Percentiles rank a stretch among this genome's conserved stretches.
Evolutionary conservation across 2,888 invertebrate species (phyloP).

Genomic region (Drosophila percnosoma): DNA sequence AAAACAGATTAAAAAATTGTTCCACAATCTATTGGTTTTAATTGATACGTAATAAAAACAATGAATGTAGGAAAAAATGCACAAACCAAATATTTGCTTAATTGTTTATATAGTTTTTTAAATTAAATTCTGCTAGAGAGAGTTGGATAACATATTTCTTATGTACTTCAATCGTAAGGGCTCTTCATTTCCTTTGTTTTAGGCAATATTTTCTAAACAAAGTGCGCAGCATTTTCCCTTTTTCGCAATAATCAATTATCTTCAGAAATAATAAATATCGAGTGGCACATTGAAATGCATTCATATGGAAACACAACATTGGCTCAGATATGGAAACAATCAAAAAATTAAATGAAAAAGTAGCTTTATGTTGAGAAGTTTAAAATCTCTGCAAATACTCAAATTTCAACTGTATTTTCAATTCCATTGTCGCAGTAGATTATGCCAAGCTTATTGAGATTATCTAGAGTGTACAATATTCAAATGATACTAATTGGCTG

Average conservation of each 20-base stretch:
- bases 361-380: neutral
- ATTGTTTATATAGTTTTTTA: neutral
- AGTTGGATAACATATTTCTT: neutral
- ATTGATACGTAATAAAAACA: neutral
- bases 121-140: neutral
- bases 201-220: neutral
- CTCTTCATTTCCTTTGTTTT: neutral
- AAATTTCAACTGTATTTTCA: neutral
- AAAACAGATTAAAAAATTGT: neutral
- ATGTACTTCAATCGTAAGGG: neutral
- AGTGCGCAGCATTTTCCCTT: neutral
- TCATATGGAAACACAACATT: neutral
- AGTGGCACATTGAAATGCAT: neutral
- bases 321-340: neutral
- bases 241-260: neutral
- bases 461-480: constrained; percentile 6
- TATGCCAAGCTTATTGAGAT: neutral
- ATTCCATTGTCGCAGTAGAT: neutral
- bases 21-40: neutral
- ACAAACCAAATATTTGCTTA: neutral
- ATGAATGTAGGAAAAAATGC: neutral
- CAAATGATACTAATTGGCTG: constrained; percentile 48
- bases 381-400: neutral
- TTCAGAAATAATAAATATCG: neutral
- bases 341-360: neutral